phyloP scores from a whole-genome alignment of 2,113 vertebrate species.

The Ailurus styani region DNA sequence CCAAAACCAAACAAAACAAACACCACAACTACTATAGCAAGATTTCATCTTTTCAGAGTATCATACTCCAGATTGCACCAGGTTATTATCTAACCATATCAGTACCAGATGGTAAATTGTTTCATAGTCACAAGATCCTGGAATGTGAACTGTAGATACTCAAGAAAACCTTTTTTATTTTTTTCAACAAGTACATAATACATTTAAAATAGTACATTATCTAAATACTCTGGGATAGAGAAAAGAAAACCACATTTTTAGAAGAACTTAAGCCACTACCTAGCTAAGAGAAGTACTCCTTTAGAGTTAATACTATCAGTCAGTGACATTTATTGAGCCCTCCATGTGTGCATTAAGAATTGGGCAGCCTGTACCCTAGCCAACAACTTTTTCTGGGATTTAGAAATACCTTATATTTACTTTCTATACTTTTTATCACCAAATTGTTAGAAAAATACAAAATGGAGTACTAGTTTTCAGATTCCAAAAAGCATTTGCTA shows the following conservation, averaged over 20 bases:
- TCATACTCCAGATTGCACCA: neutral
- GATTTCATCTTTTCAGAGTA: constrained; percentile 15
- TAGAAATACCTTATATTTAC: constrained; percentile 18
- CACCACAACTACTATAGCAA: neutral
- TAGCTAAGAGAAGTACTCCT: constrained; percentile 1
- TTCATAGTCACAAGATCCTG: constrained; percentile 10
- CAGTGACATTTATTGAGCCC: neutral
- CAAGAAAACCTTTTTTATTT: neutral
- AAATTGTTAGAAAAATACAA: constrained; percentile 30
- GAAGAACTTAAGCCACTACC: neutral
- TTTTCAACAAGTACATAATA: neutral
- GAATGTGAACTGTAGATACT: constrained; percentile 14
- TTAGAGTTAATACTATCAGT: neutral
- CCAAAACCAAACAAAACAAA: neutral
- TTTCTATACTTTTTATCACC: constrained; percentile 42
- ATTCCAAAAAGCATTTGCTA: neutral
- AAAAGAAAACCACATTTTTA: constrained; percentile 4
- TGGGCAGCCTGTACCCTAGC: neutral
- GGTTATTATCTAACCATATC: neutral
- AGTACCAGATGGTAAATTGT: constrained; percentile 7
- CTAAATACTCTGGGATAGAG: neutral
- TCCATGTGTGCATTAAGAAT: neutral
- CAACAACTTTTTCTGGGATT: constrained; percentile 14
- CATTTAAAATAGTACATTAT: constrained; percentile 32
- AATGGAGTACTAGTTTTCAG: constrained; percentile 34